phyloP scores from a whole-genome alignment of 2,888 invertebrate species.

The Odontocerum albicorne region DNA sequence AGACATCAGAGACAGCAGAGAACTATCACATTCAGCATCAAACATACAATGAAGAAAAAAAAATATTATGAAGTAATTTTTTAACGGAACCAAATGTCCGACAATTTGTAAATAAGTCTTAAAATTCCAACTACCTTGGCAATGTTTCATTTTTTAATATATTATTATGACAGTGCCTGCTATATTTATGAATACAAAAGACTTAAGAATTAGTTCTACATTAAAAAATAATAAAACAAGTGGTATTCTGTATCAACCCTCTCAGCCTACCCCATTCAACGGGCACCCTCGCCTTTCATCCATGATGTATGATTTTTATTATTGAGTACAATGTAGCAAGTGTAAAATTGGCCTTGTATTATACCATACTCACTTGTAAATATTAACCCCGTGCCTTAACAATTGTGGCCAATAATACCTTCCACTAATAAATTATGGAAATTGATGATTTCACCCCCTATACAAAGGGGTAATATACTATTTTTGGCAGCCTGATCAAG shows the following conservation, averaged over 20 bases:
- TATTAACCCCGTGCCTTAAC: slow-evolving; percentile 19
- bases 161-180: not conserved
- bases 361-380: slow-evolving; percentile 20
- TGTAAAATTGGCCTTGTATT: slow-evolving; percentile 34
- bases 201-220: not conserved
- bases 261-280: not conserved
- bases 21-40: too few relatives aligned
- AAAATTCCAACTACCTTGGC: too few relatives aligned
- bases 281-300: slow-evolving; percentile 2
- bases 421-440: slow-evolving; percentile 33
- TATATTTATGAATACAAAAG: slow-evolving; percentile 1
- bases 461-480: too few relatives aligned
- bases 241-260: slow-evolving; percentile 7
- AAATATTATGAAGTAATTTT: too few relatives aligned
- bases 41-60: too few relatives aligned
- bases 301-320: slow-evolving; percentile 33
- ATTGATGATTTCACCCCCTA: slow-evolving; percentile 28
- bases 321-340: slow-evolving; percentile 30
- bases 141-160: too few relatives aligned
- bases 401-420: slow-evolving; percentile 32
- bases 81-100: too few relatives aligned
- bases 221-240: not conserved
- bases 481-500: too few relatives aligned
- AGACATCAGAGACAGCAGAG: too few relatives aligned
- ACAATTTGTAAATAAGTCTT: too few relatives aligned